Conservation (phyloP, 2,888 invertebrate species). For the Drosophila flavopinicola region DNA sequence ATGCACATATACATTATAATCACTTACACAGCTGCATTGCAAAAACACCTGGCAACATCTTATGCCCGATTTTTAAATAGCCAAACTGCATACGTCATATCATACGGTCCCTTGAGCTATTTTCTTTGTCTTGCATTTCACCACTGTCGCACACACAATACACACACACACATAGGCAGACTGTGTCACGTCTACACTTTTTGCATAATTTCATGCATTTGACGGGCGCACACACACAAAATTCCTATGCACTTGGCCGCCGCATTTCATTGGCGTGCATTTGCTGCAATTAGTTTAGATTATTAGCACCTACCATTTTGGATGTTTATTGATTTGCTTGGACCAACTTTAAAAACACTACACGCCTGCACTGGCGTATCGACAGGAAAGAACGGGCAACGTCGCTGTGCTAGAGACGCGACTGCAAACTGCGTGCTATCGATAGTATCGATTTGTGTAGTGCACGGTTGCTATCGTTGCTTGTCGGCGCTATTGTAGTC, state of each 20-base stretch:
- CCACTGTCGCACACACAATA: constrained; percentile 45
- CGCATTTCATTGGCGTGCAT: constrained; percentile 15
- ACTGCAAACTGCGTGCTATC: constrained; percentile 15
- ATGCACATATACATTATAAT: constrained; percentile 2
- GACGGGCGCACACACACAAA: constrained; percentile 9
- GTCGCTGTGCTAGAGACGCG: constrained; percentile 40
- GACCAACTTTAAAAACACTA: constrained; percentile 89
- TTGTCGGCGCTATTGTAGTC: background rate
- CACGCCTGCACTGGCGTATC: constrained; percentile 95
- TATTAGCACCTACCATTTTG: constrained; percentile 84
- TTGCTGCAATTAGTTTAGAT: constrained; percentile 41
- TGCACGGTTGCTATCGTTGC: background rate
- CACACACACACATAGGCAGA: constrained; percentile 13
- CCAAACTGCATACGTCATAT: constrained; percentile 80
- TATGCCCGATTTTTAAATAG: constrained; percentile 30
- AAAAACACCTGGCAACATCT: constrained; percentile 27
- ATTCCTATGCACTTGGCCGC: constrained; percentile 16
- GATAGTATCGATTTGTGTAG: constrained; percentile 6
- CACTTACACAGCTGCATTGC: constrained; percentile 19
- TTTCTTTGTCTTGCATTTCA: constrained; percentile 77
- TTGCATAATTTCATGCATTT: constrained; percentile 33
- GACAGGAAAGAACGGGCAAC: constrained; percentile 88
- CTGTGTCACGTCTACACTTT: constrained; percentile 58
- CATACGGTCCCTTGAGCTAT: constrained; percentile 43
- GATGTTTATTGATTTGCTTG: constrained; percentile 90